Evolutionary conservation across 1,140 invertebrate species (phyloP), one percentile per base, ranked within the genome.

Genomic region (Halictus rubicundus): DNA sequence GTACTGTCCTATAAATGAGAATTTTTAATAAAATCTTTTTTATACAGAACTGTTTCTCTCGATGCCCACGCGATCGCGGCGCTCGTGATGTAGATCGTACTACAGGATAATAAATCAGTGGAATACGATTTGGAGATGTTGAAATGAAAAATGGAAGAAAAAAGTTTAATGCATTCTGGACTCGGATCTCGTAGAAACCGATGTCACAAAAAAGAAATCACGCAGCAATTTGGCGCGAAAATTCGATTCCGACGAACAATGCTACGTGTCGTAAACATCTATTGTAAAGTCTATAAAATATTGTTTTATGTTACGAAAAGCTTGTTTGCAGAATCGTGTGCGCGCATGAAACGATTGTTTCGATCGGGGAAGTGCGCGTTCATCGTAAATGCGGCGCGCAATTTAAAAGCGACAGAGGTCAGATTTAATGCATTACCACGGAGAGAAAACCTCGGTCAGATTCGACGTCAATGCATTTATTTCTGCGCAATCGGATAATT

Each of bases 11-110:
- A 90, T 88, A 82, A 84, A 86, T 72, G 52, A 81, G 80, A 84
- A 78, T 89, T 91, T 91, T 89, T 89, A 91, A 91, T 91, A 91
- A 91, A 91, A 85, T 78, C 81, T 84, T 82, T 91, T 90, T 91
- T 83, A 61, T 90, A 91, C 79, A 86, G 80, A 65, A 23, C 14
- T 16, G 19, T 5, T 21, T 14, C 14, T 14, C 8, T 16, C 32
- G 39, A 10, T 37, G 25, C 49, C n/a, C 12, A 8, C 6, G 8
- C 7, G 19, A 61, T 46, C 46, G 10, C 2, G 14, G 10, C 23
- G 1, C 21, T 16, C 9, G 14, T 16, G 23, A n/a, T 10, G 39
- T 14, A 65, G 37, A 32, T 63, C 0, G 9, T 65, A 46, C 8
- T n/a, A n/a, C n/a, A n/a, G 12, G 4, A 46, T 14, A 46, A 46